phyloP scores from a whole-genome alignment of 2,888 invertebrate genomes.

The Dryadula phaetusa region DNA sequence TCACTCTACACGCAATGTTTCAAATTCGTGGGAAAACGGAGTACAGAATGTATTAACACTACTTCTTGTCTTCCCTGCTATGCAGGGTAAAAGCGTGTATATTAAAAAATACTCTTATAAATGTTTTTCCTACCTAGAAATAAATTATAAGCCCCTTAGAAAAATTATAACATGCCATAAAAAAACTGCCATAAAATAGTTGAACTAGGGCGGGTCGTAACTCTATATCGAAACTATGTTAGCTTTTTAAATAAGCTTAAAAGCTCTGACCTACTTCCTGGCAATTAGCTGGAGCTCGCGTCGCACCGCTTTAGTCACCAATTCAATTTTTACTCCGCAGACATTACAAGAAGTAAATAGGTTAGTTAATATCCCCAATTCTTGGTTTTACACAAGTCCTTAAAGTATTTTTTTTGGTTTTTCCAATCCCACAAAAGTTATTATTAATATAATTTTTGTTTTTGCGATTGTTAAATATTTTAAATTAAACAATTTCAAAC shows the following conservation, averaged over 20 bases:
- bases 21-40: too few relatives aligned
- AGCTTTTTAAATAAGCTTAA: conserved; percentile 26
- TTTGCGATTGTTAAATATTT: too few relatives aligned
- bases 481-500: too few relatives aligned
- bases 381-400: neutral
- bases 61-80: too few relatives aligned
- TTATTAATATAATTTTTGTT: too few relatives aligned
- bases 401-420: neutral
- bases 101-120: too few relatives aligned
- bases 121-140: too few relatives aligned
- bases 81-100: too few relatives aligned
- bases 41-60: too few relatives aligned
- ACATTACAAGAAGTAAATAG: conserved; percentile 1
- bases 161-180: neutral
- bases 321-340: conserved; percentile 23
- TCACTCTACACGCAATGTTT: too few relatives aligned
- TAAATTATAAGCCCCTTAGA: too few relatives aligned
- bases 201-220: conserved; percentile 11
- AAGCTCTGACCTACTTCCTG: conserved; percentile 21
- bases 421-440: too few relatives aligned
- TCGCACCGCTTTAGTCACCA: conserved; percentile 22
- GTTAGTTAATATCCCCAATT: neutral
- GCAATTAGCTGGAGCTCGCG: conserved; percentile 25
- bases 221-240: conserved; percentile 22
- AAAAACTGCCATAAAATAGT: neutral